These are phyloP conservation scores for Dicerorhinus sumatrensis DNA, from an alignment of 2,113 vertebrate genomes.

Conservation along the genomic window DNA sequence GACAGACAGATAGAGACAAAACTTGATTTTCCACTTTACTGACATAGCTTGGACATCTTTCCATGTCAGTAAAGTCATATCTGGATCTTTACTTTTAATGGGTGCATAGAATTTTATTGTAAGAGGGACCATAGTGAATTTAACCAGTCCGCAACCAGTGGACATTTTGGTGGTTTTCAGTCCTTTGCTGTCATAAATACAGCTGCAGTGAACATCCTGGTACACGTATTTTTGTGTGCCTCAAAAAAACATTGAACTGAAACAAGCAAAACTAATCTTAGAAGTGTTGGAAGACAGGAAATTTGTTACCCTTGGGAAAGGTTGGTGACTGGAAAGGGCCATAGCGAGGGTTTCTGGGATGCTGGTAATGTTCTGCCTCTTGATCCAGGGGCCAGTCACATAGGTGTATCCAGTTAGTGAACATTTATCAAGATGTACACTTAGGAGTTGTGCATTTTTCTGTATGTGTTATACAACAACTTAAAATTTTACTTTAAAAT, in stretches of 20 bases:
- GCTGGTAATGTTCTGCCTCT: not conserved
- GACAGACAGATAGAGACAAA: not conserved
- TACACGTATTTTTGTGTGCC: not conserved
- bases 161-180: not conserved
- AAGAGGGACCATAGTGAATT: not conserved
- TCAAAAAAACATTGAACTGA: not conserved
- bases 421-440: not conserved
- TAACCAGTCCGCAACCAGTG: not conserved
- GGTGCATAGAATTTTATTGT: not conserved
- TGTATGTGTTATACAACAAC: not conserved
- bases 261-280: not conserved
- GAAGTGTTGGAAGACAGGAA: not conserved
- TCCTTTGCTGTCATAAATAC: not conserved
- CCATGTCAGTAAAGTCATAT: not conserved
- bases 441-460: not conserved
- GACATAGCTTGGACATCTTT: not conserved
- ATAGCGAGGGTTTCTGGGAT: not conserved
- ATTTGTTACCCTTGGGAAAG: not conserved
- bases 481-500: slow-evolving; percentile 9
- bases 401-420: not conserved
- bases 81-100: not conserved
- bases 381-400: not conserved
- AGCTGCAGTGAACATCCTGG: not conserved
- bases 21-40: not conserved
- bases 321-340: not conserved